Evolutionary conservation across 2,113 vertebrate genomes (phyloP), one percentile per base, ranked within the genome.

Genomic region (Bambusicola thoracicus): DNA sequence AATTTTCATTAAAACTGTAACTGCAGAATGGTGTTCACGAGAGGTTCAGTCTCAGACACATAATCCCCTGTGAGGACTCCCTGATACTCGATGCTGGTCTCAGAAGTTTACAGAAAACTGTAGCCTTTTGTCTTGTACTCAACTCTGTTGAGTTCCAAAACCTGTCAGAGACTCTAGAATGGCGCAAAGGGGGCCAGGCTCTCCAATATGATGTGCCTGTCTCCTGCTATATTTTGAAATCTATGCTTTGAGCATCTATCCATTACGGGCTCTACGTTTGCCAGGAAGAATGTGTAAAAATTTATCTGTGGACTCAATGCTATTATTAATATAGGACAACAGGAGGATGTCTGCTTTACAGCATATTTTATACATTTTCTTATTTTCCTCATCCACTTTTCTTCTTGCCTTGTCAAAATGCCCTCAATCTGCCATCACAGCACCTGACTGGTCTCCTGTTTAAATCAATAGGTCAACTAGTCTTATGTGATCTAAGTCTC

Each of bases 1-100:
- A 94, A 89, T 97, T 97, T 97, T 93, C 80, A 97, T 97, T 95
- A 93, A 93, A 92, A 95, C 95, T 97, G 95, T 91, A 95, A 95
- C 83, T 63, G 81, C 74, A 93, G 78, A 81, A 88, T 67, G 81
- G 67, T 91, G 48, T 67, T 96, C 66, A 74, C 30, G 48, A 90
- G 69, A 46, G 53, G 82, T 80, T 80, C 79, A 70, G 58, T 68
- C 34, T 51, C 27, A 80, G 69, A 13, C n/a, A 58, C 0, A 7
- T 24, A 87, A 78, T 72, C 44, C 29, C 27, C 38, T 3, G 4
- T 15, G 15, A 80, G 19, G 8, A 43, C 6, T 48, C n/a, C 25
- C 29, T 49, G 36, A 14, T 49, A 20, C 41, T 83, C 5, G 34
- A 18, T 19, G 3, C 65, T 87, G 79, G 48, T 38, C 36, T 75